Base-by-base conservation (phyloP, 2,888 invertebrate species). In the Scelioninae gen. 1 region DNA sequence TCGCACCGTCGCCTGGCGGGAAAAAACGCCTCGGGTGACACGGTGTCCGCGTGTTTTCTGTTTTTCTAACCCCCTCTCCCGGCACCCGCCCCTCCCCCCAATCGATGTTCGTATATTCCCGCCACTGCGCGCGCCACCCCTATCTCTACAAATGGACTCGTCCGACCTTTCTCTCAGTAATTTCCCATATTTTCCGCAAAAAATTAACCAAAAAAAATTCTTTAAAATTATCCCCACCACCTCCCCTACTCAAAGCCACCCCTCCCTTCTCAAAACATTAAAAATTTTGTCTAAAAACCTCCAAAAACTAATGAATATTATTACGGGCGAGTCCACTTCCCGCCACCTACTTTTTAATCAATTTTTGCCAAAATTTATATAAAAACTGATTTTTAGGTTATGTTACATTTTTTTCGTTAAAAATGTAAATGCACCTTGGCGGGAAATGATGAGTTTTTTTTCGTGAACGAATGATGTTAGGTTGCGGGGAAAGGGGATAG, bases 101-200 rank as follows among this genome's bases (percentile, higher is more conserved):
- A 76, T 81, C 68, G 69, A 78, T 82, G 75, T 60, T 60, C 53
- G 75, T 55, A 65, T 78, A 75, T 84, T 80, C 71, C 80, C 81
- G 85, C 86, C 66, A n/a, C 84, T 49, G 15, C 74, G 65, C 16
- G 55, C 79, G n/a, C n/a, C 84, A 63, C 84, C 84, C 85, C 74
- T 60, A 71, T 65, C 60, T 66, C 38, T 15, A 55, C 60, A 38
- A 87, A 87, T 92, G 89, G 90, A 91, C 90, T 91, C 91, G 89
- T 81, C 92, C 91, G 58, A 78, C 78, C 53, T 77, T 68, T 49
- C 55, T 47, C 76, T 43, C 13, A 16, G 29, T 38, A 9, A 69
- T 10, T 13, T 32, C 34, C 31, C 45, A 16, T 1, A 6, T n/a
- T 23, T 38, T 3, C 31, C 32, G 10, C 34, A 11, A 3, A 45